phyloP scores from a whole-genome alignment of 1,140 invertebrate species.

The Eciton burchellii region DNA sequence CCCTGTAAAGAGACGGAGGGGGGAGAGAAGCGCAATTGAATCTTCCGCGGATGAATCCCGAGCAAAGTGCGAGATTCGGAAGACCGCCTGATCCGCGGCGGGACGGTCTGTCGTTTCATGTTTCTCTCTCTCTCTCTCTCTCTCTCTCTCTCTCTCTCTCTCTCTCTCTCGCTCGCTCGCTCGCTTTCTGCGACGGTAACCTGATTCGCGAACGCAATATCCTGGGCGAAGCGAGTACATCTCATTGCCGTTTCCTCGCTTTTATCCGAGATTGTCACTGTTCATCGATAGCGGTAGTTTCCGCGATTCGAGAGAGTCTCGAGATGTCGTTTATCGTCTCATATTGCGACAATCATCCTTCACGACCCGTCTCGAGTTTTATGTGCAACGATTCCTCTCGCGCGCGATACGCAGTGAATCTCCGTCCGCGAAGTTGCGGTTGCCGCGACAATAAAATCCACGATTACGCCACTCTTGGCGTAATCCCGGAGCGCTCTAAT shows the following conservation, averaged over 20 bases:
- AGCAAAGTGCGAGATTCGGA: not conserved
- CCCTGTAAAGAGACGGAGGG: conserved; percentile 89
- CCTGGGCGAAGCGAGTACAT: not conserved
- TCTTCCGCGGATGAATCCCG: not conserved
- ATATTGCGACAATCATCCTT: conserved; percentile 21
- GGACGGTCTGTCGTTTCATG: not conserved
- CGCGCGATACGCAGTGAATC: not conserved
- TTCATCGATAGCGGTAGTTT: conserved; percentile 12
- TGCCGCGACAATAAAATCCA: not conserved
- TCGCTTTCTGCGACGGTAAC: not conserved
- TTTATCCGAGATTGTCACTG: conserved; percentile 12
- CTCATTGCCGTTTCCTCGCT: conserved; percentile 14
- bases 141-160: not conserved
- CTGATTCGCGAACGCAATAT: conserved; percentile 1
- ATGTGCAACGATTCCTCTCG: not conserved
- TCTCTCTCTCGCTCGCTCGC: too few relatives aligned
- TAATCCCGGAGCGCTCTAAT: not conserved
- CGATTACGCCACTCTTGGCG: not conserved
- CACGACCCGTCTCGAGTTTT: conserved; percentile 21
- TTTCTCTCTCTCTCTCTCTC: not conserved
- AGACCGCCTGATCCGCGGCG: not conserved
- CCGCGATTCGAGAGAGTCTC: conserved; percentile 10
- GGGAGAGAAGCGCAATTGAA: conserved; percentile 32
- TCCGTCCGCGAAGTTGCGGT: not conserved
- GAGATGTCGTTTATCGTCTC: conserved; percentile 31